These are phyloP conservation scores for Lanius ludovicianus DNA, from an alignment of 2,113 vertebrate species.

Conservation along the genomic window DNA sequence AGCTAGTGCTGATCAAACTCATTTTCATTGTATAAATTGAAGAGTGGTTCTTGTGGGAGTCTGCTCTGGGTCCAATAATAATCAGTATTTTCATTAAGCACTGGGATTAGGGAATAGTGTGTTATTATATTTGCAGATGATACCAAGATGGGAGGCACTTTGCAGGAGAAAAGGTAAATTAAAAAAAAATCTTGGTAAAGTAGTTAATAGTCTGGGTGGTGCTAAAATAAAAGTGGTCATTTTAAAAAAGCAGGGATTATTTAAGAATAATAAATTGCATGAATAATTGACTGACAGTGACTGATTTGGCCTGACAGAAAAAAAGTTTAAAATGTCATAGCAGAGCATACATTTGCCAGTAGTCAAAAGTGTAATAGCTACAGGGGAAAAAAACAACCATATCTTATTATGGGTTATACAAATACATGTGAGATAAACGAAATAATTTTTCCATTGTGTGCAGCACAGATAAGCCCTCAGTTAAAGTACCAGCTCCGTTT, in stretches of 20 bases:
- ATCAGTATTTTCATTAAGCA: neutral
- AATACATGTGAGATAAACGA: neutral
- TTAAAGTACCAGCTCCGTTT: neutral
- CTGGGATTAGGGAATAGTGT: neutral
- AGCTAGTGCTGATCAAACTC: neutral
- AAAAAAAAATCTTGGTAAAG: neutral
- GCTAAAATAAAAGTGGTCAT: neutral
- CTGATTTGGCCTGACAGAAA: neutral
- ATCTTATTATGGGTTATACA: neutral
- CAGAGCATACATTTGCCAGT: neutral
- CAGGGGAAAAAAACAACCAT: rapidly evolving
- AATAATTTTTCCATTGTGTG: neutral
- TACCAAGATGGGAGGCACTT: neutral
- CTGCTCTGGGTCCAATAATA: neutral
- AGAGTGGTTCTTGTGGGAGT: neutral
- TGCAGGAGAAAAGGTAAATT: neutral
- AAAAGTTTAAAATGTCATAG: neutral
- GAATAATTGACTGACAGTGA: neutral
- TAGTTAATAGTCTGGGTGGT: neutral
- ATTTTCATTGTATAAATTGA: neutral
- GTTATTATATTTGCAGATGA: neutral
- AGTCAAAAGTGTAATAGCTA: neutral
- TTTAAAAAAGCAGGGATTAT: neutral
- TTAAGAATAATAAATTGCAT: neutral
- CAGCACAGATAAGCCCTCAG: neutral